Evolutionary conservation across 2,113 vertebrate species (phyloP), one percentile per base, ranked within the genome.

Genomic region (Egretta garzetta): DNA sequence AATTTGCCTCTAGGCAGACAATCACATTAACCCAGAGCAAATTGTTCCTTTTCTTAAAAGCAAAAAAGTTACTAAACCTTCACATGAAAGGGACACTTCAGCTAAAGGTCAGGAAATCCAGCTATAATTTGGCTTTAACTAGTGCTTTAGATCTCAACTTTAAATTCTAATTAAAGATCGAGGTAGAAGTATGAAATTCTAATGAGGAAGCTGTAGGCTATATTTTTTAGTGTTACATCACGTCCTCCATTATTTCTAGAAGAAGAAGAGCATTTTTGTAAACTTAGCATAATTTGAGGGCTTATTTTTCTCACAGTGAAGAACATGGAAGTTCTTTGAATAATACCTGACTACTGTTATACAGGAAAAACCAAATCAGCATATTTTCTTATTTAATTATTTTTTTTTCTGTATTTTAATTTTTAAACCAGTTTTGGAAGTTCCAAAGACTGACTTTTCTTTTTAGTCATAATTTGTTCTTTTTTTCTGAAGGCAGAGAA

Each of bases 111-210:
- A 91, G 86, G 56, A 95, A 96, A 97, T 74, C 47, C 91, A 93
- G 52, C 37, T 91, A 43, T 76, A 94, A 89, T 92, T 91, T 93
- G 75, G 58, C 53, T 85, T 82, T 92, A 90, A 81, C 86, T 79
- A 79, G 50, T 93, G n/a, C 67, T 96, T 94, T 79, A 94, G 70
- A 92, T 72, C 32, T 93, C 49, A 81, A 52, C 59, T 91, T 96
- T 92, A 85, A 88, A 90, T 96, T 97, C 71, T 83, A 96, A 94
- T 96, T 96, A 95, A 96, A 95, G 80, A 81, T 63, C 59, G 77
- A 88, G 49, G 68, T 91, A 94, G 85, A 90, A 79, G 53, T 70
- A 93, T 60, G 43, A 96, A 88, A 97, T 90, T 83, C 64, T 93
- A 93, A 94, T 82, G 47, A 96, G 50, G 26, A 90, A 83, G 45